phyloP scores from a whole-genome alignment of 37 sponge, comb jelly and placozoan genomes.

The Petrosia ficiformis region DNA sequence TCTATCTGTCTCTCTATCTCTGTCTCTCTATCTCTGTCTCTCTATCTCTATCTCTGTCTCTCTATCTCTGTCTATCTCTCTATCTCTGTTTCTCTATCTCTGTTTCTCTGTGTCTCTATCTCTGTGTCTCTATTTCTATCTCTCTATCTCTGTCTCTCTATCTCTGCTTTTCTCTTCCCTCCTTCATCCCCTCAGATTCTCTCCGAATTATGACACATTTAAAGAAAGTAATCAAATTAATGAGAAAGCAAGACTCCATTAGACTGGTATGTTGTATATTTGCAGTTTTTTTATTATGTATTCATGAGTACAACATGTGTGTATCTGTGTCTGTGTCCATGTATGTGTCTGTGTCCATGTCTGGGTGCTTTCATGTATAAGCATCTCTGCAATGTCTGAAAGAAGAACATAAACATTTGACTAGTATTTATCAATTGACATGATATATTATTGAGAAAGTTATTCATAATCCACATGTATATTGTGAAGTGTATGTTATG shows the following conservation, averaged over 20 bases:
- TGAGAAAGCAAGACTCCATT: constrained; percentile 54
- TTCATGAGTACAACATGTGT: no score
- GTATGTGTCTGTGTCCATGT: background rate
- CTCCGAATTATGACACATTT: constrained; percentile 58
- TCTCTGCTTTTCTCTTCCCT: background rate
- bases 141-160: background rate
- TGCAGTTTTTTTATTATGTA: background rate
- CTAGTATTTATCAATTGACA: no score
- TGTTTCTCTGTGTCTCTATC: background rate
- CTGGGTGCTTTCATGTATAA: no score
- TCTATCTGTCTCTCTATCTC: no score
- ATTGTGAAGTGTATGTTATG: no score
- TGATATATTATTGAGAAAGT: no score
- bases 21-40: background rate
- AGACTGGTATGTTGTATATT: constrained; percentile 41
- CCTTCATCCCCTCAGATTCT: constrained; percentile 33
- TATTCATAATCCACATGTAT: no score
- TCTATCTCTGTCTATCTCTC: background rate
- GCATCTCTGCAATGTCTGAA: no score
- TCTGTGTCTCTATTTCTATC: background rate
- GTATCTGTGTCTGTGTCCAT: background rate
- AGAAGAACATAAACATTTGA: no score
- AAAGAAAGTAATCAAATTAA: constrained; percentile 51
- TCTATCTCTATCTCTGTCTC: background rate
- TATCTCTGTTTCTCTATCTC: background rate